phyloP scores from a whole-genome alignment of 2,797 vertebrate species.

The Propithecus deckenii region DNA sequence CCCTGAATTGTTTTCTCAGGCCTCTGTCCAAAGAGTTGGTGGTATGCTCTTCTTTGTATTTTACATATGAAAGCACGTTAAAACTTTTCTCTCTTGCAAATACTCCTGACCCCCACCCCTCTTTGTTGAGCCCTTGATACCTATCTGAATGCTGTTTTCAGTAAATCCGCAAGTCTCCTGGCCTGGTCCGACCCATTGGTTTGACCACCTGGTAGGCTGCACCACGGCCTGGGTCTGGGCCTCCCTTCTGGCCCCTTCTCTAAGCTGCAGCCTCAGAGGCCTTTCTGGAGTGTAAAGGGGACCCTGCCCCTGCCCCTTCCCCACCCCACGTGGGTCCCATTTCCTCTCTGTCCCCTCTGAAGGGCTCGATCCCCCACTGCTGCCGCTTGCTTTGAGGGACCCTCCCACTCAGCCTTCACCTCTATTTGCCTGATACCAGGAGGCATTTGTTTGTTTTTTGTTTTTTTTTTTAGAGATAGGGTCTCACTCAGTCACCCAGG shows the following conservation, averaged over 20 bases:
- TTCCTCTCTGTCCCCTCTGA: not conserved
- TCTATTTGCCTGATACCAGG: not conserved
- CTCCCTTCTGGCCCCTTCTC: not conserved
- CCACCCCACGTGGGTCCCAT: not conserved
- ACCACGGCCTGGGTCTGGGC: not conserved
- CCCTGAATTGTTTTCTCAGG: not conserved
- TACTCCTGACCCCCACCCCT: not conserved
- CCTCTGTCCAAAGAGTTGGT: not conserved
- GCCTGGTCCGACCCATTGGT: not conserved
- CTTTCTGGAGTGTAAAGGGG: not conserved
- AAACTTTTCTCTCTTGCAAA: not conserved
- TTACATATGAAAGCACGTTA: constrained; percentile 36
- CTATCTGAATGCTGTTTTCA: not conserved
- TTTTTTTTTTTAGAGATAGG: not conserved
- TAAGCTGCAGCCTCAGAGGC: not conserved
- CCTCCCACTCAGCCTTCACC: not conserved
- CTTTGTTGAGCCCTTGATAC: not conserved
- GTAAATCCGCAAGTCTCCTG: not conserved
- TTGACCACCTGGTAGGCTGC: rapidly evolving
- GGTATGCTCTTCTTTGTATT: not conserved
- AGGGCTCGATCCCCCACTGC: no score
- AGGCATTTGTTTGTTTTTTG: not conserved
- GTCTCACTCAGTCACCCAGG: not conserved
- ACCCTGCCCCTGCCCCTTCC: no score
- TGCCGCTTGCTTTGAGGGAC: not conserved